Evolutionary conservation across 2,113 vertebrate genomes (phyloP).

Genomic region (Elaphurus davidianus): DNA sequence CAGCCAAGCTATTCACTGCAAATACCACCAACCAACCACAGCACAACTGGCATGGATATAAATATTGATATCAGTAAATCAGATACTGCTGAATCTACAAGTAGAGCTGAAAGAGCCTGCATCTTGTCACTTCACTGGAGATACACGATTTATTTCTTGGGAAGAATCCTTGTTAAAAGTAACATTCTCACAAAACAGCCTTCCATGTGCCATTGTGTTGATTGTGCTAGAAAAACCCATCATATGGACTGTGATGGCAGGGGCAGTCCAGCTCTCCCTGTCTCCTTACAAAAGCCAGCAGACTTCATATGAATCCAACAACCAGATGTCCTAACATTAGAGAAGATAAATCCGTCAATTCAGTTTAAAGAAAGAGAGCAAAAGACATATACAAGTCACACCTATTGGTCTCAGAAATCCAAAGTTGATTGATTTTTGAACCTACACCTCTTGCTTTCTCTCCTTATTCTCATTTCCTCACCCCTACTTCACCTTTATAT

Average conservation of each 20-base stretch:
- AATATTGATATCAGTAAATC: slow-evolving; percentile 74
- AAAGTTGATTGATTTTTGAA: slow-evolving; percentile 38
- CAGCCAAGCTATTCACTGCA: slow-evolving; percentile 43
- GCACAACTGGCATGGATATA: slow-evolving; percentile 56
- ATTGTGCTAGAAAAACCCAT: slow-evolving; percentile 64
- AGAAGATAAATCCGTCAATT: slow-evolving; percentile 65
- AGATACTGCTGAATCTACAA: slow-evolving; percentile 68
- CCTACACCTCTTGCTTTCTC: background rate
- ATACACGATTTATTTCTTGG: slow-evolving; percentile 60
- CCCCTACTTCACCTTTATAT: background rate
- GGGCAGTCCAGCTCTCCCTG: slow-evolving; percentile 44
- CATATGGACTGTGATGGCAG: slow-evolving; percentile 50
- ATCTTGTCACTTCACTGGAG: slow-evolving; percentile 59
- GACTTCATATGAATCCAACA: slow-evolving; percentile 68
- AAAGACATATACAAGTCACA: background rate
- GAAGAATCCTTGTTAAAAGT: slow-evolving; percentile 74
- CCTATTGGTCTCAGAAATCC: slow-evolving; percentile 27
- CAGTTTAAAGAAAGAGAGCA: slow-evolving; percentile 54
- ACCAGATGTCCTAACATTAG: slow-evolving; percentile 46
- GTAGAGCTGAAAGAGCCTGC: slow-evolving; percentile 55
- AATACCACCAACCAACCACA: slow-evolving; percentile 41
- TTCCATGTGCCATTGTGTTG: slow-evolving; percentile 47
- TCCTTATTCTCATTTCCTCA: background rate
- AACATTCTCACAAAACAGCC: slow-evolving; percentile 60
- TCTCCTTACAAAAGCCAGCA: slow-evolving; percentile 68